Percentiles rank a stretch among this genome's conserved stretches.
Evolutionary conservation across 2,888 invertebrate species (phyloP).

Genomic region (Scaptomyza polygonia): DNA sequence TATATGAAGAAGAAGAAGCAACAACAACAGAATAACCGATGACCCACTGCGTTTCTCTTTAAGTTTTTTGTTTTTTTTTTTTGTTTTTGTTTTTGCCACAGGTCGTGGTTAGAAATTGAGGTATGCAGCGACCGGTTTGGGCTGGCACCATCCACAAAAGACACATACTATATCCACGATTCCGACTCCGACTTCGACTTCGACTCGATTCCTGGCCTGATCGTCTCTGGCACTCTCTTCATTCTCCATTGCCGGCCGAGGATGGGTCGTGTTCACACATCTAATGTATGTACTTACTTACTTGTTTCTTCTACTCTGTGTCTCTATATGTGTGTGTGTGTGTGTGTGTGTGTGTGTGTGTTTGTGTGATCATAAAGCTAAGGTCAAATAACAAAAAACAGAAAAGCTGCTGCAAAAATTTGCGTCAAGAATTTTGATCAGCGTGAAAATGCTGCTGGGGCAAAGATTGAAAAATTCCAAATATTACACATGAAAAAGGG

Average conservation of each 20-base stretch:
- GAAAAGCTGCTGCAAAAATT: slow-evolving; percentile 35
- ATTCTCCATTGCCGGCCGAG: slow-evolving; percentile 27
- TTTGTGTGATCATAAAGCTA: slow-evolving; percentile 65
- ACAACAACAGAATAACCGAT: slow-evolving; percentile 70
- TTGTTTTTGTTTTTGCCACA: slow-evolving; percentile 61
- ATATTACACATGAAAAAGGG: slow-evolving; percentile 1
- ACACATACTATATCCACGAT: slow-evolving; percentile 53
- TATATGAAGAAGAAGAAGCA: slow-evolving; percentile 17
- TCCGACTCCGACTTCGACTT: slow-evolving; percentile 31
- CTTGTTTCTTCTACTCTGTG: slow-evolving; percentile 13
- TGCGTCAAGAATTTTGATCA: slow-evolving; percentile 69
- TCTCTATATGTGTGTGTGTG: not conserved
- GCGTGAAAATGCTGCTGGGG: slow-evolving; percentile 40
- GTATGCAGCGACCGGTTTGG: slow-evolving; percentile 78
- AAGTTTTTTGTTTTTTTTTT: slow-evolving; percentile 11
- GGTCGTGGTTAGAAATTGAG: slow-evolving; percentile 80
- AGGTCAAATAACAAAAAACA: slow-evolving; percentile 50
- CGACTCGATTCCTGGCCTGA: slow-evolving; percentile 57
- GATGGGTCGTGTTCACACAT: slow-evolving; percentile 71
- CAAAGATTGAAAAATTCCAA: slow-evolving; percentile 8
- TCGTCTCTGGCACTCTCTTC: slow-evolving; percentile 45
- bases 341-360: slow-evolving; percentile 21
- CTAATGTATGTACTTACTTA: slow-evolving; percentile 71
- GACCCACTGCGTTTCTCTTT: slow-evolving; percentile 80
- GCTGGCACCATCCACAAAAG: slow-evolving; percentile 66